These are phyloP conservation scores for Harpalus rufipes DNA, from an alignment of 2,888 invertebrate genomes.

Conservation along the genomic window DNA sequence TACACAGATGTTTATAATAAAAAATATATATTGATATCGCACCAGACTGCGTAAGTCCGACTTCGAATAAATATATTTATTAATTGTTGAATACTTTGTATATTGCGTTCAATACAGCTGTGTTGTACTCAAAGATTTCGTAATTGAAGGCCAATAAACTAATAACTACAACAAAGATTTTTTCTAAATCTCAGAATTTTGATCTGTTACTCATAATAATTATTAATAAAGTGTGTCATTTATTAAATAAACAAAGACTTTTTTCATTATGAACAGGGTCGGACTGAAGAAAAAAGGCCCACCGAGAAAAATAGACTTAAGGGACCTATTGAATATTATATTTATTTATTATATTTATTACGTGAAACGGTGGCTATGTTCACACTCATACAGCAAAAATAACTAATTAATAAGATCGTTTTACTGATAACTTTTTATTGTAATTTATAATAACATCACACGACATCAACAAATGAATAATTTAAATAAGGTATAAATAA, in stretches of 20 bases:
- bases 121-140: neutral
- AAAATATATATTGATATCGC: slow-evolving; percentile 22
- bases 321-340: too few relatives aligned
- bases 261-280: too few relatives aligned
- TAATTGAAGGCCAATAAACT: slow-evolving; percentile 25
- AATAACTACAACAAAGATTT: slow-evolving; percentile 8
- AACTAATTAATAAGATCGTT: too few relatives aligned
- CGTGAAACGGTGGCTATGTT: too few relatives aligned
- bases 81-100: slow-evolving; percentile 4
- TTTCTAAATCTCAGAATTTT: slow-evolving; percentile 7
- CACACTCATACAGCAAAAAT: too few relatives aligned
- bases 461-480: too few relatives aligned
- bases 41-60: slow-evolving; percentile 31
- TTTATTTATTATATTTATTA: too few relatives aligned
- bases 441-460: too few relatives aligned
- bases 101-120: neutral
- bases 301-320: too few relatives aligned
- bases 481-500: too few relatives aligned
- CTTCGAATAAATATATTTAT: slow-evolving; percentile 10
- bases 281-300: too few relatives aligned
- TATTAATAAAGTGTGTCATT: slow-evolving; percentile 25
- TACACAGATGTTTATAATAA: neutral
- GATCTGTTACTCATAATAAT: slow-evolving; percentile 20
- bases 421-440: too few relatives aligned
- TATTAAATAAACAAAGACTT: slow-evolving; percentile 25